These are phyloP conservation scores for Heterodera schachtii DNA, from an alignment of 1,140 invertebrate genomes.

Conservation along the genomic window DNA sequence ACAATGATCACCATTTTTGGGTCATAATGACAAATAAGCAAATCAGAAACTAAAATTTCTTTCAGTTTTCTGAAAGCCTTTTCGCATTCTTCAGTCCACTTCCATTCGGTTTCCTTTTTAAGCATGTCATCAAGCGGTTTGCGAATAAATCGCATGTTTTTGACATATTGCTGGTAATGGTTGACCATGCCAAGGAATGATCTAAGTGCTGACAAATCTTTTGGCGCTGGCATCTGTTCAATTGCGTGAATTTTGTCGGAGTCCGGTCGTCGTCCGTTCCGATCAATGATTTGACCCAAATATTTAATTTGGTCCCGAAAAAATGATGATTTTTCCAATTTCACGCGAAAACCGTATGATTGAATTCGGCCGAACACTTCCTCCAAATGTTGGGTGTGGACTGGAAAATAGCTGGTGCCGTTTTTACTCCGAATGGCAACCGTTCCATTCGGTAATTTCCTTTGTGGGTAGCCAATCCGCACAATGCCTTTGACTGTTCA, in stretches of 20 bases:
- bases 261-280: slow-evolving; percentile 1
- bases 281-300: slow-evolving; percentile 2
- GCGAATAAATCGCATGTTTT: slow-evolving; percentile 12
- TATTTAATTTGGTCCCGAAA: slow-evolving; percentile 68
- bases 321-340: slow-evolving; percentile 56
- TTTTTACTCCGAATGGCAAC: slow-evolving; percentile 25
- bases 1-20: slow-evolving; percentile 65
- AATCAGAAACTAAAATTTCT: slow-evolving; percentile 49
- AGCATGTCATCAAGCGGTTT: slow-evolving; percentile 27
- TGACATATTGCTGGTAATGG: slow-evolving; percentile 15
- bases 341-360: neutral
- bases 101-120: slow-evolving; percentile 14
- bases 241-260: neutral
- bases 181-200: slow-evolving; percentile 30
- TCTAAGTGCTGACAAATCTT: neutral
- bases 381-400: slow-evolving; percentile 66
- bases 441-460: slow-evolving; percentile 18
- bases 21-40: slow-evolving; percentile 66
- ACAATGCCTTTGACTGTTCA: slow-evolving; percentile 31
- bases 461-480: slow-evolving; percentile 15
- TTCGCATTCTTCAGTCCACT: slow-evolving; percentile 39
- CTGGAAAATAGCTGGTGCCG: slow-evolving; percentile 9
- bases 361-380: neutral
- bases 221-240: neutral
- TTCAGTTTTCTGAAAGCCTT: slow-evolving; percentile 60